Base-by-base conservation (phyloP, 2,888 invertebrate genomes). In the Drosophila phalerata region DNA sequence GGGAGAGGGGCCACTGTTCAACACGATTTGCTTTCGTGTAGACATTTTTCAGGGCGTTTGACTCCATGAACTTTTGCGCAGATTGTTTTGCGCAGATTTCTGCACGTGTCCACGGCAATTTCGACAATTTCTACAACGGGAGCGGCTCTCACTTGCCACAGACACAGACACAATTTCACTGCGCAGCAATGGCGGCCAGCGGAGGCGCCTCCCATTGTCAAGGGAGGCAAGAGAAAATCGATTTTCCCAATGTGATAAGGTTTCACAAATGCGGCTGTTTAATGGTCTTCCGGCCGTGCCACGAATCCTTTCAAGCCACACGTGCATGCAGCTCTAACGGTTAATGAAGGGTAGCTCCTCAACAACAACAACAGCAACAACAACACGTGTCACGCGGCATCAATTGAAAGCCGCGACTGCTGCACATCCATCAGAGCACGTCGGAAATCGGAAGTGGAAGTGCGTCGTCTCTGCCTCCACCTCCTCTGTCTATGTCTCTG, bases 241-340 rank as follows among this genome's bases (percentile, higher is more conserved):
- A 87, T 87, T 87, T 87, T 87, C 86, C 88, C 86, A 79, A 67
- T 64, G 80, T 40, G 75, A 87, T 86, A 88, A 80, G 78, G 84
- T 86, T 86, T 81, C 81, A 22, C 28, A 28, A 28, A 70, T 56
- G 68, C 76, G 71, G 69, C 76, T 51, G 76, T 65, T 78, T 73
- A 70, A 79, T 72, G 65, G 73, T 49, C 85, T 81, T 86, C 84
- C 84, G 70, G 69, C 30, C 43, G 55, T 49, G 38, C 49, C 57
- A 37, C 49, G 77, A 81, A 81, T 83, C 84, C 81, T 84, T 81
- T 80, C 71, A 85, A 81, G 69, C 52, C 69, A 76, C 87, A 87
- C 85, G 82, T 84, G 87, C 83, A 83, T 49, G 65, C 79, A 72
- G 64, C 69, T 67, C 79, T 71, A 65, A 69, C 64, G 69, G 48